These are phyloP conservation scores for Acanthochromis polyacanthus DNA, from an alignment of 2,113 vertebrate species.

Conservation along the genomic window DNA sequence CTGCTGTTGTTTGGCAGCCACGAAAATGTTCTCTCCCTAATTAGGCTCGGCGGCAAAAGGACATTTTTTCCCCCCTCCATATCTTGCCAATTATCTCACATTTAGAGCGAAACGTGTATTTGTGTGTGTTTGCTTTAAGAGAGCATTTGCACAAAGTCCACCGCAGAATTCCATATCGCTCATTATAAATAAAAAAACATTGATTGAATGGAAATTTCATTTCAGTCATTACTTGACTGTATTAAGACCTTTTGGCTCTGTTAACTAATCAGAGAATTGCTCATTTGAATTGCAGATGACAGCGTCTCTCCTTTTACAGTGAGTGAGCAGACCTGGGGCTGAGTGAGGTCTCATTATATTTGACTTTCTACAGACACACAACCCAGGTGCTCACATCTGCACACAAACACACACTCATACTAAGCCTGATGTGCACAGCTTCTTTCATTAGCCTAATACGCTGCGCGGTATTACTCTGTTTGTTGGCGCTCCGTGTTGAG, in stretches of 20 bases:
- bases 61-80: neutral
- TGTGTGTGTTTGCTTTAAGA: conserved; percentile 30
- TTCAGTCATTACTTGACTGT: conserved; percentile 60
- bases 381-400: neutral
- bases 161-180: conserved; percentile 45
- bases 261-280: conserved; percentile 63
- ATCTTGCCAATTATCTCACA: conserved; percentile 70
- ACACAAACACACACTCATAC: neutral
- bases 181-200: conserved; percentile 65
- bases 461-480: neutral
- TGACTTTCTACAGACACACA: conserved; percentile 22
- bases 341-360: conserved; percentile 46
- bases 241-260: conserved; percentile 62
- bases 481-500: neutral
- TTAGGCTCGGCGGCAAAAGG: conserved; percentile 66
- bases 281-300: conserved; percentile 68
- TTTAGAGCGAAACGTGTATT: conserved; percentile 32
- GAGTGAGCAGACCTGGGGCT: conserved; percentile 47
- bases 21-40: conserved; percentile 69
- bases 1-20: conserved; percentile 70
- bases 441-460: conserved; percentile 1
- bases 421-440: neutral
- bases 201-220: conserved; percentile 63
- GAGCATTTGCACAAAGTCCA: conserved; percentile 31
- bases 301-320: conserved; percentile 33